These are phyloP conservation scores for Mirza zaza DNA, from an alignment of 2,113 vertebrate genomes.

Conservation along the genomic window DNA sequence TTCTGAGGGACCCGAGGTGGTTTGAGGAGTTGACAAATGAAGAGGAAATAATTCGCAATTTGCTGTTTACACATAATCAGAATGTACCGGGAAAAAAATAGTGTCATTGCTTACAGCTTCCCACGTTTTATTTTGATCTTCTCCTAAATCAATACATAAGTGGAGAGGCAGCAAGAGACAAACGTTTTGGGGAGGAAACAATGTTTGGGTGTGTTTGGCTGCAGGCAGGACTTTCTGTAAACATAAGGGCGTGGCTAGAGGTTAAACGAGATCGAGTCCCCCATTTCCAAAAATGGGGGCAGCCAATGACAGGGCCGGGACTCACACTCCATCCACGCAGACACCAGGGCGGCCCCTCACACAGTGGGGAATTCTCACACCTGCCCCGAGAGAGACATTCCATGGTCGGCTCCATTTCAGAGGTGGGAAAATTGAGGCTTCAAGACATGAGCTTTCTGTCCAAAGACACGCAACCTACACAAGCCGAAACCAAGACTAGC, in stretches of 20 bases:
- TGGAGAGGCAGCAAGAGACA: not conserved
- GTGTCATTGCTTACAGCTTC: not conserved
- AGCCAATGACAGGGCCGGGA: rapidly evolving
- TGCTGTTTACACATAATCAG: conserved; percentile 37
- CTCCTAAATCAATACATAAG: not conserved
- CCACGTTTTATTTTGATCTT: conserved; percentile 1
- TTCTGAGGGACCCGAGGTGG: not conserved
- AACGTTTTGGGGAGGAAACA: not conserved
- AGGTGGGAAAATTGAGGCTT: not conserved
- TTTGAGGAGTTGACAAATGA: conserved; percentile 30
- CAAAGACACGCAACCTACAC: not conserved
- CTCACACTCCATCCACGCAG: not conserved
- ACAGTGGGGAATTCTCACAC: rapidly evolving
- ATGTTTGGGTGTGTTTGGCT: not conserved
- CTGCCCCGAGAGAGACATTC: not conserved
- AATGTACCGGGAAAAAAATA: not conserved
- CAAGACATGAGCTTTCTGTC: not conserved
- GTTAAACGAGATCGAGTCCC: rapidly evolving
- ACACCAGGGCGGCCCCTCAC: rapidly evolving
- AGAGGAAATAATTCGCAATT: conserved; percentile 22
- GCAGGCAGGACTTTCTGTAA: not conserved
- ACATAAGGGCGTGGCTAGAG: not conserved
- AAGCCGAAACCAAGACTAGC: not conserved
- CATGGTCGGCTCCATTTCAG: not conserved
- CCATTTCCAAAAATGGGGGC: not conserved